A percentile compares a stretch with the other conserved stretches of the same genome.
Evolutionary conservation across 23 tunicate genomes (phyloP).

Genomic region (Ciona savignyi): DNA sequence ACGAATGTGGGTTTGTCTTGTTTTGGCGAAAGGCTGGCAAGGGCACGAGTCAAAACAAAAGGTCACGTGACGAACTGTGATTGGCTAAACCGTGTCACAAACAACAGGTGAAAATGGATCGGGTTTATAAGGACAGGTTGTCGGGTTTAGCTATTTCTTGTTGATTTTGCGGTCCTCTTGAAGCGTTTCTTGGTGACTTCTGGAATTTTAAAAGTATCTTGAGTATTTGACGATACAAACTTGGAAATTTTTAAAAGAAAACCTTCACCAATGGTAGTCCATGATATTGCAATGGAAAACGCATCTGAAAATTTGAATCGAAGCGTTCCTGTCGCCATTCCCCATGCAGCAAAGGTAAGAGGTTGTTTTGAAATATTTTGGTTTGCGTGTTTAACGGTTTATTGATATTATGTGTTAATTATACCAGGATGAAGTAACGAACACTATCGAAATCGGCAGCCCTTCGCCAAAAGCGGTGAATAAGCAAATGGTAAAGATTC

Average conservation of each 20-base stretch:
- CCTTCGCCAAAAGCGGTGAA: slow-evolving; percentile 4
- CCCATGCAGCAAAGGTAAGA: background rate
- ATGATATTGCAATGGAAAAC: background rate
- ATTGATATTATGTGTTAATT: background rate
- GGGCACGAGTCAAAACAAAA: background rate
- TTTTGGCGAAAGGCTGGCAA: background rate
- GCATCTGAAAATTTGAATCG: background rate
- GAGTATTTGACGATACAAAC: background rate
- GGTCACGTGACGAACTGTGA: background rate
- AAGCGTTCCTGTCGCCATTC: background rate
- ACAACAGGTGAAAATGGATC: background rate
- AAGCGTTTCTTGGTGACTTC: background rate
- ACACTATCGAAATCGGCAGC: background rate
- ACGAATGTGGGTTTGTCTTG: too few relatives aligned
- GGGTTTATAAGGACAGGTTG: background rate
- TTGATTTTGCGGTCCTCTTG: too few relatives aligned
- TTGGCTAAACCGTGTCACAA: background rate
- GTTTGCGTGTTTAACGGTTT: background rate
- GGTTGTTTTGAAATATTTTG: background rate
- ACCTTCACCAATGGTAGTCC: background rate
- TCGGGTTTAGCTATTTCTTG: background rate
- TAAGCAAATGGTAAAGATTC: background rate
- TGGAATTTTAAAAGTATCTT: too few relatives aligned
- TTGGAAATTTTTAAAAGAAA: too few relatives aligned
- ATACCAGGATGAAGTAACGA: background rate